A percentile compares a stretch with the other conserved stretches of the same genome.
phyloP scores from a whole-genome alignment of 2,797 vertebrate genomes.

The Mastacembelus armatus region DNA sequence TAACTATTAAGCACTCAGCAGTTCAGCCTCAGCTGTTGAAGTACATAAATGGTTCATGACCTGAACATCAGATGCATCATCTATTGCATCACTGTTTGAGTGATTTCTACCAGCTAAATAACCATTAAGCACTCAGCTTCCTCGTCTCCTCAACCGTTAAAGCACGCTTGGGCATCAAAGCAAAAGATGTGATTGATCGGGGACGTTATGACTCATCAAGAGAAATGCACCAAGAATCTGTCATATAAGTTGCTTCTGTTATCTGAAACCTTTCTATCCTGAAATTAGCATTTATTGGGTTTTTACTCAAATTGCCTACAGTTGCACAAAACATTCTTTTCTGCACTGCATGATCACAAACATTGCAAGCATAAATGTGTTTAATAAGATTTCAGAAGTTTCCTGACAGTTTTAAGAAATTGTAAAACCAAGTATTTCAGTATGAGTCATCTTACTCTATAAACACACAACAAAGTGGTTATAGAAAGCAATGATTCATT shows the following conservation, averaged over 20 bases:
- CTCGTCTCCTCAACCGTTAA: slow-evolving; percentile 26
- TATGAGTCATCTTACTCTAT: slow-evolving; percentile 47
- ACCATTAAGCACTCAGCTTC: slow-evolving; percentile 72
- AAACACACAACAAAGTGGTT: slow-evolving; percentile 6
- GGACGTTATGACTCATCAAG: slow-evolving; percentile 33
- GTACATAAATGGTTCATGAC: slow-evolving; percentile 66
- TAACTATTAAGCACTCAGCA: slow-evolving; percentile 76
- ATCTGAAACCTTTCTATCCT: slow-evolving; percentile 2
- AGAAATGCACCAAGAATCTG: slow-evolving; percentile 6
- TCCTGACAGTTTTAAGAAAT: slow-evolving; percentile 32
- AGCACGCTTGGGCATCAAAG: slow-evolving; percentile 28
- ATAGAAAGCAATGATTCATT: slow-evolving; percentile 7
- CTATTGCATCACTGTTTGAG: slow-evolving; percentile 53
- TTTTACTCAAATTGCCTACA: background rate
- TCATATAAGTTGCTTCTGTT: background rate
- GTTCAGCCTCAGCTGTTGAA: slow-evolving; percentile 56
- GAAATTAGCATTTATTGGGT: background rate
- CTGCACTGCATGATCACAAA: background rate
- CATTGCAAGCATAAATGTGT: background rate
- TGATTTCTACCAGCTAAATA: slow-evolving; percentile 70
- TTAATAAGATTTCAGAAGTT: slow-evolving; percentile 1
- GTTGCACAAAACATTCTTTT: background rate
- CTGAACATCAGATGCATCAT: slow-evolving; percentile 67
- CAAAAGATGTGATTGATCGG: slow-evolving; percentile 41
- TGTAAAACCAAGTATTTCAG: slow-evolving; percentile 9